These are phyloP conservation scores for Novumbra hubbsi DNA, from an alignment of 2,797 vertebrate genomes.

Conservation along the genomic window DNA sequence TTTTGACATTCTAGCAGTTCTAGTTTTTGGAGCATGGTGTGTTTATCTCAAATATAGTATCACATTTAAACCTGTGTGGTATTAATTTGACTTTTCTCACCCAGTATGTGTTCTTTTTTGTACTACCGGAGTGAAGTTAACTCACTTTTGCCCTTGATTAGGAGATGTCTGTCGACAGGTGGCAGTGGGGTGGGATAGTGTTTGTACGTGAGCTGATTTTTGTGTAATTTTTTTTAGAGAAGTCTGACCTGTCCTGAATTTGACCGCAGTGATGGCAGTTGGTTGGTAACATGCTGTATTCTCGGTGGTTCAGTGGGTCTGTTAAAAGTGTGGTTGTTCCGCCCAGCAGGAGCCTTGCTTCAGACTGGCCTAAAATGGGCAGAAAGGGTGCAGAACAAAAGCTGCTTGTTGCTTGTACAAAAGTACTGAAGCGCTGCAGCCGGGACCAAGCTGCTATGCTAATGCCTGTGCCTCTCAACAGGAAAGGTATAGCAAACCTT, in stretches of 20 bases:
- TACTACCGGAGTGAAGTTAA: constrained; percentile 37
- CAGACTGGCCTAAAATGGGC: constrained; percentile 80
- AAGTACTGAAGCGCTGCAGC: constrained; percentile 76
- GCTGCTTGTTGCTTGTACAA: constrained; percentile 78
- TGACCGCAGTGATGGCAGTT: constrained; percentile 65
- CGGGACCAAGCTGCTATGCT: constrained; percentile 75
- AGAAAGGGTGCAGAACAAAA: constrained; percentile 78
- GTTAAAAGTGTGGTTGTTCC: constrained; percentile 80
- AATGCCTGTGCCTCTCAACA: constrained; percentile 78
- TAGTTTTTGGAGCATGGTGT: constrained; percentile 54
- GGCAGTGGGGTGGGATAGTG: constrained; percentile 45
- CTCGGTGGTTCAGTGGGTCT: constrained; percentile 74
- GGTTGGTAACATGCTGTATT: constrained; percentile 73
- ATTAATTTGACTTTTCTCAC: constrained; percentile 53
- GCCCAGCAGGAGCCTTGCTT: constrained; percentile 79
- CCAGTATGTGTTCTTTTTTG: constrained; percentile 42
- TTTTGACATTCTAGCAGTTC: constrained; percentile 65
- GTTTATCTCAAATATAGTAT: constrained; percentile 52
- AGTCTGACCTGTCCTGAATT: constrained; percentile 66
- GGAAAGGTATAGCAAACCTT: constrained; percentile 78
- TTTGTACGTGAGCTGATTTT: constrained; percentile 46
- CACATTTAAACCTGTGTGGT: constrained; percentile 56
- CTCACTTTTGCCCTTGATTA: constrained; percentile 47
- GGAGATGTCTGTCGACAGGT: constrained; percentile 63
- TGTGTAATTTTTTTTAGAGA: constrained; percentile 61